phyloP scores from a whole-genome alignment of 2,797 vertebrate genomes.

The Tenualosa ilisha region DNA sequence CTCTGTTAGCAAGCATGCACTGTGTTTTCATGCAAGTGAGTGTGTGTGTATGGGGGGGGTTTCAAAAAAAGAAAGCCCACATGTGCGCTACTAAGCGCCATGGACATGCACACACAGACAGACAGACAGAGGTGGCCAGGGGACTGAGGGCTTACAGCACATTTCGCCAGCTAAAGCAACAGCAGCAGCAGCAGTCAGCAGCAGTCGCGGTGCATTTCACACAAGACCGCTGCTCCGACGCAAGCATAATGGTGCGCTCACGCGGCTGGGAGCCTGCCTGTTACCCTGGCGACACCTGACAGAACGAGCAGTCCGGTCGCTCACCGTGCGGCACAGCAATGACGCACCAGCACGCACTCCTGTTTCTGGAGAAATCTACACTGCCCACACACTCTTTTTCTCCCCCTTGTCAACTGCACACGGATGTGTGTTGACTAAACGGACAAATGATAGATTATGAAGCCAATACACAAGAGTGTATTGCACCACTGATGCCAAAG shows the following conservation, averaged over 20 bases:
- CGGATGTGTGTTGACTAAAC: background rate
- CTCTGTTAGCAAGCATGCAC: background rate
- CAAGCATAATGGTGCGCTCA: background rate
- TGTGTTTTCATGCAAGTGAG: constrained; percentile 3
- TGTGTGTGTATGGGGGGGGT: background rate
- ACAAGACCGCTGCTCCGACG: background rate
- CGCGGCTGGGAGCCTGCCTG: constrained; percentile 17
- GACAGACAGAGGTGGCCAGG: constrained; percentile 71
- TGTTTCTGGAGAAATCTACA: constrained; percentile 11
- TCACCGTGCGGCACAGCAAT: constrained; percentile 6
- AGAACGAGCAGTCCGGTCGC: background rate
- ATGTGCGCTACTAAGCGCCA: constrained; percentile 58
- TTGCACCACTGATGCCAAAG: background rate
- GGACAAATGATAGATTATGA: background rate
- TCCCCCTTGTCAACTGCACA: background rate
- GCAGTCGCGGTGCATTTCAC: constrained; percentile 35
- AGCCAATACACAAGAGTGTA: background rate
- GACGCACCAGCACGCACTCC: constrained; percentile 5
- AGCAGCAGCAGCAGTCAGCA: background rate
- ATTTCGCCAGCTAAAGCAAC: constrained; percentile 62
- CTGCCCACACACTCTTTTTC: background rate
- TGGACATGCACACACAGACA: constrained; percentile 40
- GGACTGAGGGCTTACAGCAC: constrained; percentile 64
- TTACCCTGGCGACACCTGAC: constrained; percentile 22
- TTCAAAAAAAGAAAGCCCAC: constrained; percentile 32